Percentiles rank a stretch among this genome's conserved stretches.
Evolutionary conservation across 2,888 invertebrate genomes (phyloP).

Genomic region (Drosophila barbarae): DNA sequence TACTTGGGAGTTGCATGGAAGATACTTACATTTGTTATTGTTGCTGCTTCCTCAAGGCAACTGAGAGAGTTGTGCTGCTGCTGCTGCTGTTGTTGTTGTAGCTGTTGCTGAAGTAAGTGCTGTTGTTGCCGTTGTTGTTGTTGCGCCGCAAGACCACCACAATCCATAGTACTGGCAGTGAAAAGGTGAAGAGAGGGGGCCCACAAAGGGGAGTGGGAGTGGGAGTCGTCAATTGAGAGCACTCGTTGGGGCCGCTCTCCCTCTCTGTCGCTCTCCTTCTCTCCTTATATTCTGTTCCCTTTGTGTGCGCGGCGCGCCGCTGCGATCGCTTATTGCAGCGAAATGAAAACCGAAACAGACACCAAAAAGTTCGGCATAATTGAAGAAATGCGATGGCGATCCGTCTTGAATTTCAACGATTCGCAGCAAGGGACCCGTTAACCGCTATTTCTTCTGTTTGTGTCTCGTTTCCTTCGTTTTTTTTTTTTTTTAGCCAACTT

Average conservation of each 20-base stretch:
- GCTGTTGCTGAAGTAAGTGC: slow-evolving; percentile 40
- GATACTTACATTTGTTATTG: slow-evolving; percentile 71
- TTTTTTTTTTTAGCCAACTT: slow-evolving; percentile 22
- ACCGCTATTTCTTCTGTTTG: slow-evolving; percentile 26
- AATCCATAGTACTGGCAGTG: slow-evolving; percentile 65
- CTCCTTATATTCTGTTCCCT: slow-evolving; percentile 17
- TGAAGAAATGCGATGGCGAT: slow-evolving; percentile 38
- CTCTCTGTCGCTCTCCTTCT: slow-evolving; percentile 30
- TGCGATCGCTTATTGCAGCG: slow-evolving; percentile 41
- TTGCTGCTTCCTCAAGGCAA: slow-evolving; percentile 65
- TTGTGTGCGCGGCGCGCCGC: slow-evolving; percentile 17
- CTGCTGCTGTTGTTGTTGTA: slow-evolving; percentile 37
- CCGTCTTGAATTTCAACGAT: slow-evolving; percentile 45
- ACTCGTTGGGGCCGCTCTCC: slow-evolving; percentile 33
- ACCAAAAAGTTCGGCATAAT: slow-evolving; percentile 36
- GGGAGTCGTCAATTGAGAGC: slow-evolving; percentile 39
- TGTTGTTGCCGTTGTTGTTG: slow-evolving; percentile 59
- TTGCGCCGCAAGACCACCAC: slow-evolving; percentile 73
- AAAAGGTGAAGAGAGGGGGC: slow-evolving; percentile 27
- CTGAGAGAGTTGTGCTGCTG: slow-evolving; percentile 59
- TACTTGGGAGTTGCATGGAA: slow-evolving; percentile 26
- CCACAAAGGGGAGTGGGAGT: slow-evolving; percentile 16
- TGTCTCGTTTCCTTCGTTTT: slow-evolving; percentile 14
- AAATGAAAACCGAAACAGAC: slow-evolving; percentile 29
- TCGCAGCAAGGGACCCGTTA: slow-evolving; percentile 22